Conservation (phyloP, 2,888 invertebrate genomes). For the Lordiphosa fenestrarum region DNA sequence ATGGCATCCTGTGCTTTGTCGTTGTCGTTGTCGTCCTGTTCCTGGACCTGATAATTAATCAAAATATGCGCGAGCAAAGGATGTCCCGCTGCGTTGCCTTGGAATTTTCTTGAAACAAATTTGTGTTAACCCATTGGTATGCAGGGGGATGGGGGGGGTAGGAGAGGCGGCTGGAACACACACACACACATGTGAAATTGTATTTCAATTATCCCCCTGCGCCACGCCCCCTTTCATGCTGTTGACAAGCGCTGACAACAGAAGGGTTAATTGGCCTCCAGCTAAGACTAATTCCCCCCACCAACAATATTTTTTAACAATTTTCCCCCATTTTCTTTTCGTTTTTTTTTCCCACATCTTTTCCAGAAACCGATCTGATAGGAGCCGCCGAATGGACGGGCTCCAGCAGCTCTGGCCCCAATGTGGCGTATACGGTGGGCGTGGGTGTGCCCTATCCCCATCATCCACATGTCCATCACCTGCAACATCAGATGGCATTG, state of each 20-base stretch:
- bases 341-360: conserved; percentile 36
- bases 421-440: conserved; percentile 38
- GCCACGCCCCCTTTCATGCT: conserved; percentile 39
- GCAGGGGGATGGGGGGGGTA: neutral
- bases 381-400: conserved; percentile 85
- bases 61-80: conserved; percentile 50
- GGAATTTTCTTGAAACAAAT: conserved; percentile 33
- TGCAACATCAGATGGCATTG: conserved; percentile 77
- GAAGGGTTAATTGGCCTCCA: conserved; percentile 30
- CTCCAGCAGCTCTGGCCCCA: conserved; percentile 76
- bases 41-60: conserved; percentile 50
- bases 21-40: conserved; percentile 20
- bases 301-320: neutral
- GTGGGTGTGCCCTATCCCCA: conserved; percentile 49
- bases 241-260: conserved; percentile 17
- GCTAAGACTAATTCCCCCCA: conserved; percentile 23
- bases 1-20: conserved; percentile 13
- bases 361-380: conserved; percentile 83
- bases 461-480: conserved; percentile 48
- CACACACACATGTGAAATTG: conserved; percentile 58
- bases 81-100: conserved; percentile 34
- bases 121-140: conserved; percentile 18
- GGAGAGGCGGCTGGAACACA: neutral
- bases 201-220: conserved; percentile 71
- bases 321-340: neutral